Conservation (phyloP, 2,888 invertebrate genomes). For the Oligia latruncula region DNA sequence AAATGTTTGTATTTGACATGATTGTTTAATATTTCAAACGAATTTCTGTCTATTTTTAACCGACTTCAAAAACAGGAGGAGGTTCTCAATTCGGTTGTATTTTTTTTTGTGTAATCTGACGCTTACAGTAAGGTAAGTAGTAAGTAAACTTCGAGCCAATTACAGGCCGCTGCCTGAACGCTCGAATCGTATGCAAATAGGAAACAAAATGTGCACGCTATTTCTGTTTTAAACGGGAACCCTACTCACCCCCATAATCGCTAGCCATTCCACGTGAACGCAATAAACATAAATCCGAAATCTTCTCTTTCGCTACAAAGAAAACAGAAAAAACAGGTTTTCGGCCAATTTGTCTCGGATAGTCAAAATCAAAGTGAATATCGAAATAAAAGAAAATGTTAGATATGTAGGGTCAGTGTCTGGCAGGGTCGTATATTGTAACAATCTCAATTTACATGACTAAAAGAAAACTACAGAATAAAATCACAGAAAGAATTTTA, state of each 20-base stretch:
- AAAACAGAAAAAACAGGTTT: slow-evolving; percentile 16
- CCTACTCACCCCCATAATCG: slow-evolving; percentile 24
- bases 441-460: slow-evolving; percentile 25
- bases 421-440: neutral
- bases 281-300: slow-evolving; percentile 46
- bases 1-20: no score
- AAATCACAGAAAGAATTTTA: neutral
- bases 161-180: slow-evolving; percentile 30
- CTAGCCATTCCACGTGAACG: slow-evolving; percentile 35
- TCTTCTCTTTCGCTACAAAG: slow-evolving; percentile 19
- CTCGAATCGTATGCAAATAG: slow-evolving; percentile 53
- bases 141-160: slow-evolving; percentile 28
- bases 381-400: slow-evolving; percentile 8
- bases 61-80: no score
- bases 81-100: no score
- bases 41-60: neutral
- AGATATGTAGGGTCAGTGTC: neutral
- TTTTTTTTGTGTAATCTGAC: neutral
- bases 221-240: slow-evolving; percentile 34
- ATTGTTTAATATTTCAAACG: neutral
- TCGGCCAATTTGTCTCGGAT: slow-evolving; percentile 14
- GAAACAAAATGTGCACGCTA: slow-evolving; percentile 33
- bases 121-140: no score
- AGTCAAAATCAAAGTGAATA: slow-evolving; percentile 20
- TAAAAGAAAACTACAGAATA: neutral